A percentile compares a stretch with the other conserved stretches of the same genome.
phyloP scores from a whole-genome alignment of 2,113 vertebrate species.

The Agapornis roseicollis region DNA sequence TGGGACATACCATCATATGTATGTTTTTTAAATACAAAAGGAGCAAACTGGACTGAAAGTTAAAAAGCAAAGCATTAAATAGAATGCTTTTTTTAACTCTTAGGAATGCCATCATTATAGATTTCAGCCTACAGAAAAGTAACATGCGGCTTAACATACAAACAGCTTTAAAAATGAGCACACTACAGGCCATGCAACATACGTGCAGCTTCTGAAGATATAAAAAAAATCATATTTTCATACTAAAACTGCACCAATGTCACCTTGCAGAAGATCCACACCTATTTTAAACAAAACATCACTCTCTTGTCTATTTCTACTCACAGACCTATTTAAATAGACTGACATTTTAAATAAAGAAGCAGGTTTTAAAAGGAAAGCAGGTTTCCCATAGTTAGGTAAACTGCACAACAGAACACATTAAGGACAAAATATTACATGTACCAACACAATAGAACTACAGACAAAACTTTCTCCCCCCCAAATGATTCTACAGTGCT shows the following conservation, averaged over 20 bases:
- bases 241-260: conserved; percentile 73
- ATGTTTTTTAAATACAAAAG: conserved; percentile 23
- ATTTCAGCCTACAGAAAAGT: conserved; percentile 13
- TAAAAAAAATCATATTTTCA: conserved; percentile 63
- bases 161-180: conserved; percentile 48
- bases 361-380: conserved; percentile 28
- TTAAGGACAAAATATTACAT: not conserved
- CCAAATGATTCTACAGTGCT: not conserved
- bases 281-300: conserved; percentile 42
- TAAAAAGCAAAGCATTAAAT: conserved; percentile 34
- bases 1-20: conserved; percentile 54
- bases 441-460: not conserved
- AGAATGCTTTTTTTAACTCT: conserved; percentile 12
- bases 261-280: conserved; percentile 70
- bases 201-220: conserved; percentile 53
- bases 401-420: not conserved
- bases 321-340: not conserved
- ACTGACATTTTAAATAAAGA: conserved; percentile 31
- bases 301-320: conserved; percentile 7
- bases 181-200: conserved; percentile 54
- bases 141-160: conserved; percentile 17
- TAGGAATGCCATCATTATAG: not conserved
- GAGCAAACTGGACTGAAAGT: conserved; percentile 18
- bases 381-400: not conserved
- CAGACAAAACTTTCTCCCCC: conserved; percentile 24